These are phyloP conservation scores for Ernsta delagoae DNA, from an alignment of 2,888 invertebrate genomes.

Conservation along the genomic window DNA sequence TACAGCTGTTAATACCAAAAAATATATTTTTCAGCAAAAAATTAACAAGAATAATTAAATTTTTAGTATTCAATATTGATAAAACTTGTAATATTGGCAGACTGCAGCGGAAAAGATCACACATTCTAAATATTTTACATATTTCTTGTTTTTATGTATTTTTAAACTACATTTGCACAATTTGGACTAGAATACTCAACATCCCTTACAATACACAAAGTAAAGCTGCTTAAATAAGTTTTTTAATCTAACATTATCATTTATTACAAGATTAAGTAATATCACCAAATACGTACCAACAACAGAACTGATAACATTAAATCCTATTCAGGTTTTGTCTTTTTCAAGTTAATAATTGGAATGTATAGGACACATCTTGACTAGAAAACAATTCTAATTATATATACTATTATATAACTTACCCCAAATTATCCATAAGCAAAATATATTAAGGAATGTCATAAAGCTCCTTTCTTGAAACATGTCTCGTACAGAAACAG, in stretches of 20 bases:
- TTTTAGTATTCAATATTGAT: too few species aligned
- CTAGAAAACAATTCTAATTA: constrained; percentile 45
- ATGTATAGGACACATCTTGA: constrained; percentile 53
- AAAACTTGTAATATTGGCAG: too few species aligned
- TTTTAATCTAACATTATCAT: constrained; percentile 46
- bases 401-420: too few species aligned
- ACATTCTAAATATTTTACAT: constrained; percentile 1
- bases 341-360: constrained; percentile 44
- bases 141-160: background rate
- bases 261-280: constrained; percentile 68
- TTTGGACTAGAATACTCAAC: constrained; percentile 64
- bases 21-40: too few species aligned
- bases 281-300: constrained; percentile 64
- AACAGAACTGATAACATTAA: constrained; percentile 44
- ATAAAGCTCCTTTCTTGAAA: too few species aligned
- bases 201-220: constrained; percentile 48
- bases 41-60: too few species aligned
- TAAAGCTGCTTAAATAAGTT: constrained; percentile 62
- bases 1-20: too few species aligned
- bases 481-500: too few species aligned
- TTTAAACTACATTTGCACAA: constrained; percentile 57
- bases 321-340: constrained; percentile 36
- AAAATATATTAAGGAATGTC: too few species aligned
- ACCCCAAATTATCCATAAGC: too few species aligned
- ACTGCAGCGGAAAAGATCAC: background rate